Evolutionary conservation across 2,113 vertebrate species (phyloP), one percentile per base, ranked within the genome.

Genomic region (Plestiodon gilberti): DNA sequence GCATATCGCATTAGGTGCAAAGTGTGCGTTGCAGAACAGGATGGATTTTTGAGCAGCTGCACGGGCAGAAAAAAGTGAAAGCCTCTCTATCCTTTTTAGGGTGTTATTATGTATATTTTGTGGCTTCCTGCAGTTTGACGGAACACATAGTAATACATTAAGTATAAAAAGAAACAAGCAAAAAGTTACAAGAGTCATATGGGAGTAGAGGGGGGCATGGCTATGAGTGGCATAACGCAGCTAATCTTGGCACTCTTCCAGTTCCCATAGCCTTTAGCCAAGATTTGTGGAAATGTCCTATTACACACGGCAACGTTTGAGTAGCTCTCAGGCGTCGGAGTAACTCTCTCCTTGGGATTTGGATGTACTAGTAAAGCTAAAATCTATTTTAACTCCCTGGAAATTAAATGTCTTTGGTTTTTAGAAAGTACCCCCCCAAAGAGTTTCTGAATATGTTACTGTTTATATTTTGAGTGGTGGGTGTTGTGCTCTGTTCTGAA

Each of bases 121-220:
- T 84, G 82, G 86, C 80, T 93, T 93, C 86, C 88, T 96, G 93
- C 90, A 88, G 90, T 94, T 95, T 95, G 88, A 82, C 84, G 91
- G 92, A 86, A 89, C 87, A 48, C 71, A 17, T 78, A 89, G 38
- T 87, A 74, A 85, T 90, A 33, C 4, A 10, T 83, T 91, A 92
- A 70, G 88, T 91, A 85, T 78, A 86, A 94, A 95, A 94, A 89
- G 86, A 93, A 95, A 86, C 87, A 95, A 94, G 89, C 59, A 90
- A 55, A 89, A 86, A n/a, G 59, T 87, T 94, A 70, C 90, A 93
- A 90, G 85, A 90, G 73, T 88, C 85, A 38, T 55, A 23, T 76
- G 87, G 89, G 85, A 80, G 69, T 83, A 87, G 81, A 91, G 73
- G 83, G 22, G 35, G 94, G 89, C 91, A 93, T 89, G 88, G 78